Conservation (phyloP, 2,113 vertebrate genomes). For the Oreochromis spilurus region DNA sequence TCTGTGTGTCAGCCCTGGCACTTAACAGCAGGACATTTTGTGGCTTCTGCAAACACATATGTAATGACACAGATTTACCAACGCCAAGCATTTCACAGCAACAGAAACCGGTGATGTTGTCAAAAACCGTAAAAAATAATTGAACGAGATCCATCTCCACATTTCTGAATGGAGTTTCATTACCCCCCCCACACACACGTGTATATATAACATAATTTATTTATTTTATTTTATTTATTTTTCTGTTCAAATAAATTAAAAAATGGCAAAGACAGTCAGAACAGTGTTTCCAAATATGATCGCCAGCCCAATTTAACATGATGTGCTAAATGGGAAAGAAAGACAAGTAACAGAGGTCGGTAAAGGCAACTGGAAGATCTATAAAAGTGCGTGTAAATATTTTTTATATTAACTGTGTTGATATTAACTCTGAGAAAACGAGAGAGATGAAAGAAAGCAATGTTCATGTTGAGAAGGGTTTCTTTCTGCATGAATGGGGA, state of each 20-base stretch:
- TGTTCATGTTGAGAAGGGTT: neutral
- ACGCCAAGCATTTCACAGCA: neutral
- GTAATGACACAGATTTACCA: neutral
- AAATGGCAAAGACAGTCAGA: neutral
- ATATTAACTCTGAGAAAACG: neutral
- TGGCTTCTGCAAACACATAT: neutral
- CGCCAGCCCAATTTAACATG: neutral
- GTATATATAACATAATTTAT: neutral
- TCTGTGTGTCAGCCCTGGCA: neutral
- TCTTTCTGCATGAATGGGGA: conserved; percentile 36
- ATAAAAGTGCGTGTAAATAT: neutral
- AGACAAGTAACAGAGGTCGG: neutral
- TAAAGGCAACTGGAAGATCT: neutral
- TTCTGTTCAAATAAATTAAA: neutral
- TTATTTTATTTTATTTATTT: neutral
- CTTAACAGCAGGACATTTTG: neutral
- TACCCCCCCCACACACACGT: neutral
- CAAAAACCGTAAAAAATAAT: neutral
- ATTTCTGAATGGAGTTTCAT: neutral
- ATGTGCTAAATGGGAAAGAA: neutral
- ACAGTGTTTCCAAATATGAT: neutral
- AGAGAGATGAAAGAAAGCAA: neutral
- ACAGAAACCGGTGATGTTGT: neutral
- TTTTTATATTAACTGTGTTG: neutral
- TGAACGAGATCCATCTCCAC: neutral